Evolutionary conservation across 2,797 vertebrate genomes (phyloP).

Genomic region (Ataeniobius toweri): DNA sequence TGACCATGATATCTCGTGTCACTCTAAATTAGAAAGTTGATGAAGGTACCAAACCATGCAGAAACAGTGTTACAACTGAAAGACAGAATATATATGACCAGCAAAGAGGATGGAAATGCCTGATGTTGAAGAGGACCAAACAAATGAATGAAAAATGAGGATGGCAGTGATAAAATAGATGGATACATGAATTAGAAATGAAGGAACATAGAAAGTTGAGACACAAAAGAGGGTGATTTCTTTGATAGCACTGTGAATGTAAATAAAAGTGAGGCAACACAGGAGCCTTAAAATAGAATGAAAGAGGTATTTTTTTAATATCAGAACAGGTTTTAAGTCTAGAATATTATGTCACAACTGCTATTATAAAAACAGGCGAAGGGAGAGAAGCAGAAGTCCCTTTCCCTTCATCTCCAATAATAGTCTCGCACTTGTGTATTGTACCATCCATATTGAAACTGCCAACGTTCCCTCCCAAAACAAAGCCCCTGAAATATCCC

Average conservation of each 20-base stretch:
- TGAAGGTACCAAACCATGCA: not conserved
- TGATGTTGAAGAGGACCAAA: constrained; percentile 26
- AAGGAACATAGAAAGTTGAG: constrained; percentile 33
- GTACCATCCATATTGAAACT: constrained; percentile 47
- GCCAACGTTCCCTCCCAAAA: constrained; percentile 67
- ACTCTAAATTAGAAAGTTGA: not conserved
- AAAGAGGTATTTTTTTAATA: constrained; percentile 25
- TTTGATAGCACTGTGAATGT: constrained; percentile 31
- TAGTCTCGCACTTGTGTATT: constrained; percentile 59
- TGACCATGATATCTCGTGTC: constrained; percentile 7
- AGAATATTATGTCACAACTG: constrained; percentile 43
- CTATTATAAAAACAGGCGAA: not conserved
- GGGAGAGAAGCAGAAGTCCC: constrained; percentile 36
- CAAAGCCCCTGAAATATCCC: constrained; percentile 72
- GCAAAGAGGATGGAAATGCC: constrained; percentile 43
- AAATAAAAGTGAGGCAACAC: constrained; percentile 3
- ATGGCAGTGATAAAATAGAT: constrained; percentile 32
- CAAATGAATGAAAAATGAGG: constrained; percentile 51
- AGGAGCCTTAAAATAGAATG: constrained; percentile 1
- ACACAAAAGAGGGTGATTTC: constrained; percentile 28
- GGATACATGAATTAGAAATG: constrained; percentile 42
- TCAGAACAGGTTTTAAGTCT: constrained; percentile 36
- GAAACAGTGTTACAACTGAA: constrained; percentile 6
- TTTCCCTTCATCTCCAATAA: constrained; percentile 71
- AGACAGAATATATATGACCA: constrained; percentile 44